Evolutionary conservation across 2,113 vertebrate species (phyloP).

Genomic region (Candoia aspera): DNA sequence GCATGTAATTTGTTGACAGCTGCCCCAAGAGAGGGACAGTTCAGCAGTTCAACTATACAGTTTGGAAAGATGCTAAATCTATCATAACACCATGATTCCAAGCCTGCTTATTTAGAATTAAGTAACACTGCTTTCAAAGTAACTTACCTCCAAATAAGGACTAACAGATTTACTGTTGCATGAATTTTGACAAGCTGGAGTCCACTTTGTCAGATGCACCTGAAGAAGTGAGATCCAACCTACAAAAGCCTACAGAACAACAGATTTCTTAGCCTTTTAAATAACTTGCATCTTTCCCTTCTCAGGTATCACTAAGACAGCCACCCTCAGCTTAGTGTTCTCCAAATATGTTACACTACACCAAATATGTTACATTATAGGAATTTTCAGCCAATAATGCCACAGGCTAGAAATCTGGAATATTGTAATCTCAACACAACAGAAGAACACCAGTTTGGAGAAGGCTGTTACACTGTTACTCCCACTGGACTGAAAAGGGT

Average conservation of each 20-base stretch:
- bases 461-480: background rate
- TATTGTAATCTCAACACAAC: background rate
- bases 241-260: background rate
- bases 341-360: background rate
- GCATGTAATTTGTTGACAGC: no score
- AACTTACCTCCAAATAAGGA: background rate
- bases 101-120: background rate
- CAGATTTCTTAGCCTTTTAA: background rate
- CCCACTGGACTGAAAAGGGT: background rate
- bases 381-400: background rate
- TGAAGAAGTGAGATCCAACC: background rate
- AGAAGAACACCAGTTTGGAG: background rate
- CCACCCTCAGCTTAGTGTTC: background rate
- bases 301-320: background rate
- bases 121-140: background rate
- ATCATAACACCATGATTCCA: background rate
- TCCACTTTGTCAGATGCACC: background rate
- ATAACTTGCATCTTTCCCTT: background rate
- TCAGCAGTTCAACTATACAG: background rate
- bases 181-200: background rate
- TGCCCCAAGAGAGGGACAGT: background rate
- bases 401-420: background rate
- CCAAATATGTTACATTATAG: background rate
- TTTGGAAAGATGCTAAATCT: background rate
- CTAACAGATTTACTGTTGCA: constrained; percentile 3